phyloP scores from a whole-genome alignment of 2,113 vertebrate species.

The Prionailurus viverrinus region DNA sequence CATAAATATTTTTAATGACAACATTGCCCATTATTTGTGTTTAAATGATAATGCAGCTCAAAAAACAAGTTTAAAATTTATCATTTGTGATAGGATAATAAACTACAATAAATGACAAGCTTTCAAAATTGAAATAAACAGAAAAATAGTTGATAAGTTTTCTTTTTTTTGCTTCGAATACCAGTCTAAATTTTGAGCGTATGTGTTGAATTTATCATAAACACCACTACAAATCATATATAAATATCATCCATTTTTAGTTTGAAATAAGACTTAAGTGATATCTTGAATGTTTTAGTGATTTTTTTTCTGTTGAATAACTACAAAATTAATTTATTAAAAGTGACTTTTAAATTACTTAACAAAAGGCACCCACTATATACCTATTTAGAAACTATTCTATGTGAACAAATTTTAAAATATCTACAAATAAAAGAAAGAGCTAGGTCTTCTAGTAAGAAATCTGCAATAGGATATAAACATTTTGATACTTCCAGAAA shows the following conservation, averaged over 20 bases:
- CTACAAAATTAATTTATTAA: neutral
- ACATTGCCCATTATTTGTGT: neutral
- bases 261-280: slow-evolving; percentile 5
- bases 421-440: neutral
- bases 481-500: neutral
- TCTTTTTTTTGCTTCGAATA: neutral
- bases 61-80: slow-evolving; percentile 5
- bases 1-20: slow-evolving; percentile 19
- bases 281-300: neutral
- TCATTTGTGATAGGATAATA: slow-evolving; percentile 9
- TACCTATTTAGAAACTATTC: neutral
- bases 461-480: neutral
- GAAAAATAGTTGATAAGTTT: neutral
- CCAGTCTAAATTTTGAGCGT: neutral
- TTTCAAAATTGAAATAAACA: slow-evolving; percentile 44
- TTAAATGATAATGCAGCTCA: neutral
- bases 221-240: neutral
- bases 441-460: neutral
- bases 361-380: neutral
- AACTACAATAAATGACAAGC: neutral
- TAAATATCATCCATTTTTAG: neutral
- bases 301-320: neutral
- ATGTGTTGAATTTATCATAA: slow-evolving; percentile 1
- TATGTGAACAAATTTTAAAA: neutral
- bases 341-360: slow-evolving; percentile 8